These are phyloP conservation scores for Pavo muticus DNA, from an alignment of 2,113 vertebrate species.

Conservation along the genomic window DNA sequence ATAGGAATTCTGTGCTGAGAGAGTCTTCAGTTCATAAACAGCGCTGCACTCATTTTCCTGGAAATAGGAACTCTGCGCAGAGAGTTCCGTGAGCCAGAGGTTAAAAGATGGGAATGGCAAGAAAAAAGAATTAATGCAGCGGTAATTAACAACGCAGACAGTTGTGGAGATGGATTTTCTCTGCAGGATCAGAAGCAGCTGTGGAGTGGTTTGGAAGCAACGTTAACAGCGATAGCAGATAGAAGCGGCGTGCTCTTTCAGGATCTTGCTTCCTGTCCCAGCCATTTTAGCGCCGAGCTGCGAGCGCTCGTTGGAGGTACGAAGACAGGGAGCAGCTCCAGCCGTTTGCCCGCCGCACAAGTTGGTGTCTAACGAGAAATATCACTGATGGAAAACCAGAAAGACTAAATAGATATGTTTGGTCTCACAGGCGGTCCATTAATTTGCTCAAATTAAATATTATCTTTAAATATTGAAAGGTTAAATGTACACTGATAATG, in stretches of 20 bases:
- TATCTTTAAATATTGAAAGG: conserved; percentile 97
- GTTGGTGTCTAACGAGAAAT: conserved; percentile 68
- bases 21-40: neutral
- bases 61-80: neutral
- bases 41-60: neutral
- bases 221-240: neutral
- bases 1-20: neutral
- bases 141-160: conserved; percentile 3
- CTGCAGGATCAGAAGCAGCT: conserved; percentile 27
- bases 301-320: conserved; percentile 49
- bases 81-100: neutral
- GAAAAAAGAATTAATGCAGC: neutral
- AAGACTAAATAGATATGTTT: conserved; percentile 82
- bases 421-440: conserved; percentile 86
- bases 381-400: conserved; percentile 73
- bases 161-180: conserved; percentile 23
- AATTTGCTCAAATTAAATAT: conserved; percentile 93
- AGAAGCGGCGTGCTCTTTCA: neutral
- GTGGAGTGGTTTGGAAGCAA: conserved; percentile 29
- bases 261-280: conserved; percentile 37
- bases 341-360: conserved; percentile 53
- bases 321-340: conserved; percentile 32
- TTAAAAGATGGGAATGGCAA: conserved; percentile 15
- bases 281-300: conserved; percentile 21
- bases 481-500: conserved; percentile 95